Conservation (phyloP, 2,113 vertebrate genomes). For the Piprites chloris region DNA sequence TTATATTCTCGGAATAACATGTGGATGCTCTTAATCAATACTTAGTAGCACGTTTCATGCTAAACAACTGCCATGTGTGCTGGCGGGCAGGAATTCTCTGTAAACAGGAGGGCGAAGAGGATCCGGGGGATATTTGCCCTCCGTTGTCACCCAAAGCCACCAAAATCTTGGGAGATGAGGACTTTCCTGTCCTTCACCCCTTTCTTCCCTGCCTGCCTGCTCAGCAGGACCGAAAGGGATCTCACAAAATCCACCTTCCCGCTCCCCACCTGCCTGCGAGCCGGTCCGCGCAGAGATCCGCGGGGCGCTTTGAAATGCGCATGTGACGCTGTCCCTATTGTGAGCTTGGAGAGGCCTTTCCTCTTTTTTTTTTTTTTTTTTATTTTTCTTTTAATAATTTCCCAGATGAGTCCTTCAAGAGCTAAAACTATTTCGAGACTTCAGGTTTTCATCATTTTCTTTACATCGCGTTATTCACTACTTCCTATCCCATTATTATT, state of each 20-base stretch:
- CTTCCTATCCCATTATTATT: neutral
- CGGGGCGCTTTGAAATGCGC: neutral
- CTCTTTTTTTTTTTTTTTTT: neutral
- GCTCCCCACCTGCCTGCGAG: neutral
- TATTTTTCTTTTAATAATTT: neutral
- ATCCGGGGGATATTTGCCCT: neutral
- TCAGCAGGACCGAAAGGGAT: neutral
- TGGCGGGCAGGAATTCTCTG: neutral
- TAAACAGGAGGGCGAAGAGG: neutral
- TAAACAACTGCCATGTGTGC: neutral
- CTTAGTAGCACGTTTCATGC: slow-evolving; percentile 16
- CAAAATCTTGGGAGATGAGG: neutral
- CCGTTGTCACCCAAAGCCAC: neutral
- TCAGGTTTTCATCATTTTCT: neutral
- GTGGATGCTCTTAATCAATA: slow-evolving; percentile 56
- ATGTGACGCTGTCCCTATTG: neutral
- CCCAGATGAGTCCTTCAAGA: neutral
- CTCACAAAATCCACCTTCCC: neutral
- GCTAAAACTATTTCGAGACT: neutral
- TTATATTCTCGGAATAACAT: slow-evolving; percentile 42
- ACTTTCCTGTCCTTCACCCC: too few species aligned
- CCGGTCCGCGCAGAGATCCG: neutral
- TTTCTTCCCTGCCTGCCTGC: neutral
- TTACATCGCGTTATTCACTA: neutral
- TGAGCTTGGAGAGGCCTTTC: neutral